A percentile compares a stretch with the other conserved stretches of the same genome.
phyloP scores from a whole-genome alignment of 1,140 invertebrate species.

The Sesamia nonagrioides region DNA sequence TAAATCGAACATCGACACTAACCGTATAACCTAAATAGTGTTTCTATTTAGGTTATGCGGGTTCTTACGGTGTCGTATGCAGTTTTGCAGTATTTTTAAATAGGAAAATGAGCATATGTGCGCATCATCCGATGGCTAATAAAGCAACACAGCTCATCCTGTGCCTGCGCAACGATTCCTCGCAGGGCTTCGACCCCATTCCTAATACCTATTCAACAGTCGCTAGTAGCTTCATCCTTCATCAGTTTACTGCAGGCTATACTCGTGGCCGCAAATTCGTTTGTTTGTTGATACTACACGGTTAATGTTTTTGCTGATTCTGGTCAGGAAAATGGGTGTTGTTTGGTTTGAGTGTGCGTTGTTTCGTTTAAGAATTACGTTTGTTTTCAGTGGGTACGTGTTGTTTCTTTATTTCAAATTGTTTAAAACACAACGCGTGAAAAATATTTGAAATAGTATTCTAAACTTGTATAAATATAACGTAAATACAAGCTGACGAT shows the following conservation, averaged over 20 bases:
- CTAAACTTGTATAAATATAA: neutral
- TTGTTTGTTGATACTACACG: constrained; percentile 24
- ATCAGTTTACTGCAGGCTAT: constrained; percentile 8
- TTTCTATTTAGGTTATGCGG: neutral
- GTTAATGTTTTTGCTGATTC: constrained; percentile 6
- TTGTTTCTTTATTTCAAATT: neutral
- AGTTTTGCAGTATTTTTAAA: neutral
- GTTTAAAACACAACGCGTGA: neutral
- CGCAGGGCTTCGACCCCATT: constrained; percentile 36
- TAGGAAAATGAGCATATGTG: constrained; percentile 22
- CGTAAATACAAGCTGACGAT: neutral
- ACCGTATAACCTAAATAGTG: no score
- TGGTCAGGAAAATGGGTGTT: neutral
- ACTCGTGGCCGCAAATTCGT: neutral
- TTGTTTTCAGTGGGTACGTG: constrained; percentile 2
- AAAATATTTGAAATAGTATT: constrained; percentile 5
- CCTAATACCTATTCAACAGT: constrained; percentile 8
- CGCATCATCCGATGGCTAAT: constrained; percentile 25
- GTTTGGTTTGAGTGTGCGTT: neutral
- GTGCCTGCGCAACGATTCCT: constrained; percentile 32
- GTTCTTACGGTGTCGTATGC: neutral
- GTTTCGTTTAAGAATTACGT: constrained; percentile 7
- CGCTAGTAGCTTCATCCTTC: neutral
- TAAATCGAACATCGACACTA: no score
- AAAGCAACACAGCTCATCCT: constrained; percentile 35